Percentiles rank a stretch among this genome's conserved stretches.
These are phyloP conservation scores for Caenorhabditis sp. DNA, from an alignment of 2,888 invertebrate genomes.

Conservation along the genomic window DNA sequence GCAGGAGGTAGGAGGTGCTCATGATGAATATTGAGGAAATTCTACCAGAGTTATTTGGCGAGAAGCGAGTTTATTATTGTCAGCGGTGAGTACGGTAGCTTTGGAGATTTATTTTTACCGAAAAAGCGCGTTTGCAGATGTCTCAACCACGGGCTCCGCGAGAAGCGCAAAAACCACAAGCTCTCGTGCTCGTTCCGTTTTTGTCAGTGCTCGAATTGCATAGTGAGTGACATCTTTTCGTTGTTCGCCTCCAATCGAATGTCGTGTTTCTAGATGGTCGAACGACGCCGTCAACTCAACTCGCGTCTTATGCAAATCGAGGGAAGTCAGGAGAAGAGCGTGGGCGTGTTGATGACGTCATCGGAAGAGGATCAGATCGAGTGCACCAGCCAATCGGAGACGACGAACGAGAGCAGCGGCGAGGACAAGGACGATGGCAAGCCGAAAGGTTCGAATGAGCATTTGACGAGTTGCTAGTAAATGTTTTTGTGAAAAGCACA, in stretches of 20 bases:
- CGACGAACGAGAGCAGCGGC: conserved; percentile 53
- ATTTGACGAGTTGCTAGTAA: no score
- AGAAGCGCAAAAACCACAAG: conserved; percentile 71
- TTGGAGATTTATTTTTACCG: no score
- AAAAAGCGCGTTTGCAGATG: conserved; percentile 43
- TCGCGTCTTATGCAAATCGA: conserved; percentile 67
- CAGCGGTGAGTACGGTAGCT: conserved; percentile 54
- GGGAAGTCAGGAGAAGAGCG: conserved; percentile 27
- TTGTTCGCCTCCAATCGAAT: background rate
- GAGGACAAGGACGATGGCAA: conserved; percentile 56
- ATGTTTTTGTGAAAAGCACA: no score
- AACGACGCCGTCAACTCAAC: conserved; percentile 68
- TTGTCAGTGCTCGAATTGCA: conserved; percentile 67
- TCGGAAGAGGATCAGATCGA: conserved; percentile 56
- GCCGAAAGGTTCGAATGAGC: conserved; percentile 45
- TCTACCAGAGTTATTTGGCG: conserved; percentile 70
- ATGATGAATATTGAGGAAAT: conserved; percentile 73
- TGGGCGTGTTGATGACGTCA: conserved; percentile 18
- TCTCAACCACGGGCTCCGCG: conserved; percentile 66
- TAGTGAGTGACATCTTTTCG: conserved; percentile 53
- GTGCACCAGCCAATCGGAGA: conserved; percentile 58
- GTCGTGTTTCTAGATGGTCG: conserved; percentile 66
- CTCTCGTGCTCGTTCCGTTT: conserved; percentile 60
- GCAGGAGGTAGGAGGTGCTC: background rate
- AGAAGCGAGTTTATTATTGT: conserved; percentile 71